Base-by-base conservation (phyloP, 2,888 invertebrate genomes). In the Hoplodrina ambigua region DNA sequence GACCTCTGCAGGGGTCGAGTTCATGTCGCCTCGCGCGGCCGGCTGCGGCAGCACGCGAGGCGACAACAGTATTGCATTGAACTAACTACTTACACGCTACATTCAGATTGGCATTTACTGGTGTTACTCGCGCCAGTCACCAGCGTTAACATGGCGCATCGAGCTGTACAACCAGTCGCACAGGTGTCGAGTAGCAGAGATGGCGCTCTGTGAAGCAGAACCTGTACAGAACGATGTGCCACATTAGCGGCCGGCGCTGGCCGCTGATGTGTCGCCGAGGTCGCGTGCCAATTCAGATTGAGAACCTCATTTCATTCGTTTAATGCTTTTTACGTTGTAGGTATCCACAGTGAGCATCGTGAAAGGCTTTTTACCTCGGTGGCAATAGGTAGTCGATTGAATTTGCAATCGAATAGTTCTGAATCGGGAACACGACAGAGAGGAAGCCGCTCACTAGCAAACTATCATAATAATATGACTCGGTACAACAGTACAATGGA, bases 71-170 rank as follows among this genome's bases (percentile, higher is more conserved):
- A 53, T 30, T 30, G 37, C 11, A 77, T 70, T 57, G 78, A 56
- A 75, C 66, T 72, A 58, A 44, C 25, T n/a, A 78, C 58, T 17
- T 58, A 52, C 25, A 63, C 63, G 68, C 57, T 61, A 66, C 79
- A 61, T 50, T 56, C 44, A 58, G 19, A 78, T 78, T 72, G 79
- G 79, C 66, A 37, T 57, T 60, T 49, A 61, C 52, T 65, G 52
- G 52, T 50, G 46, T 55, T 46, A 17, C 46, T 46, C 17, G 46
- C 6, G 3, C 41, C 11, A 17, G 17, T n/a, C 7, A 11, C 1
- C 46, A 17, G 11, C 52, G 7, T 1, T 0, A 13, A 25, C 19
- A 15, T 8, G 15, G 1, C 19, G 41, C 53, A 20, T 2, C 11
- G 8, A 10, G n/a, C 15, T 30, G 33, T 10, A 19, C 20, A 54